Percentiles rank a stretch among this genome's conserved stretches.
Evolutionary conservation across 1,140 invertebrate species (phyloP).

Genomic region (Cryptotermes secundus): DNA sequence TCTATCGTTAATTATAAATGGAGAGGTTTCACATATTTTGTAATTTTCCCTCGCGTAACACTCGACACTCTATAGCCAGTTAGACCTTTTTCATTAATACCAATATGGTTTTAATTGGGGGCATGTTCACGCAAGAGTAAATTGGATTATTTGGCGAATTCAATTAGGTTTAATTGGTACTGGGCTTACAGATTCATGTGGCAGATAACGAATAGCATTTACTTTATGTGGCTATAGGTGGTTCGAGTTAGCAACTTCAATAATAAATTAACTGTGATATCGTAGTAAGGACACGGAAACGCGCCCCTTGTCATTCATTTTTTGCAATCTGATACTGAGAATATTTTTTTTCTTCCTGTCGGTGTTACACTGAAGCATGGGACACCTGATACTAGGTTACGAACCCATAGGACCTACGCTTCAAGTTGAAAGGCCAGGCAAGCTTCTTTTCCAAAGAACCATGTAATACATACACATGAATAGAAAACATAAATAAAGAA

Average conservation of each 20-base stretch:
- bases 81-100: constrained; percentile 20
- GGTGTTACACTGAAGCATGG: no score
- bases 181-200: neutral
- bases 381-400: no score
- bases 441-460: no score
- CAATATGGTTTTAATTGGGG: constrained; percentile 13
- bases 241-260: neutral
- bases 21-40: neutral
- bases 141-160: constrained; percentile 10
- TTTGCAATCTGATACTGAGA: neutral
- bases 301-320: neutral
- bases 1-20: constrained; percentile 1
- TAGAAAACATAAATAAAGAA: no score
- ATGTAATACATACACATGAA: no score
- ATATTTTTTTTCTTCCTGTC: no score
- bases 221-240: neutral
- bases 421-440: no score
- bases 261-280: neutral
- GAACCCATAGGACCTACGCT: no score
- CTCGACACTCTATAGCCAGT: neutral
- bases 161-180: neutral
- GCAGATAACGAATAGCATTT: neutral
- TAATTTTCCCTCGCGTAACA: constrained; percentile 11
- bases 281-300: neutral
- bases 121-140: constrained; percentile 18